These are phyloP conservation scores for Catagonus wagneri DNA, from an alignment of 2,113 vertebrate species.

Conservation along the genomic window DNA sequence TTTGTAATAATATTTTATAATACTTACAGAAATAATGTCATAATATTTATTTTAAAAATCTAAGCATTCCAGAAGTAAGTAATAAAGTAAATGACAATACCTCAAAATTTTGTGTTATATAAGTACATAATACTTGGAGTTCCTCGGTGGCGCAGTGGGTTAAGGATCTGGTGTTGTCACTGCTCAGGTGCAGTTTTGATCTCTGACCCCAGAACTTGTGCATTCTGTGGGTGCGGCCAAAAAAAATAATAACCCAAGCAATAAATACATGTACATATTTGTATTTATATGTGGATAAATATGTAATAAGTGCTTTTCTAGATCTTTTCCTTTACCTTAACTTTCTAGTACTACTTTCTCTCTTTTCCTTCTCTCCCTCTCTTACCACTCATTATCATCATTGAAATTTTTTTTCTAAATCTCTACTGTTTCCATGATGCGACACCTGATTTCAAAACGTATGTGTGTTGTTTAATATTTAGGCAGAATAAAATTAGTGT, in stretches of 20 bases:
- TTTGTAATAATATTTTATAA: not conserved
- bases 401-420: not conserved
- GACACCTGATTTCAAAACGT: not conserved
- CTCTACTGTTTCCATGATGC: constrained; percentile 47
- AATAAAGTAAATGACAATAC: not conserved
- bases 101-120: not conserved
- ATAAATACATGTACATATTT: too few relatives aligned
- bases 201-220: too few relatives aligned
- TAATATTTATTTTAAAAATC: constrained; percentile 15
- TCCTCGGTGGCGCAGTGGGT: too few relatives aligned
- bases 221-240: too few relatives aligned
- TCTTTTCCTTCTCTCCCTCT: not conserved
- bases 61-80: constrained; percentile 43
- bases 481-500: constrained; percentile 35
- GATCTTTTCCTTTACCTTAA: not conserved
- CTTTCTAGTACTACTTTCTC: not conserved
- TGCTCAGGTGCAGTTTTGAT: too few relatives aligned
- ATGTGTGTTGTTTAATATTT: constrained; percentile 7
- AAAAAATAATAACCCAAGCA: too few relatives aligned
- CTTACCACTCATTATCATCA: not conserved
- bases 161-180: too few relatives aligned
- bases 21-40: not conserved
- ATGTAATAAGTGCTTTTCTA: not conserved
- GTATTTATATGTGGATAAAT: not conserved
- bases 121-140: not conserved